Percentiles rank a stretch among this genome's conserved stretches.
These are phyloP conservation scores for Tretioscincus oriximinensis DNA, from an alignment of 2,113 vertebrate species.

Conservation along the genomic window DNA sequence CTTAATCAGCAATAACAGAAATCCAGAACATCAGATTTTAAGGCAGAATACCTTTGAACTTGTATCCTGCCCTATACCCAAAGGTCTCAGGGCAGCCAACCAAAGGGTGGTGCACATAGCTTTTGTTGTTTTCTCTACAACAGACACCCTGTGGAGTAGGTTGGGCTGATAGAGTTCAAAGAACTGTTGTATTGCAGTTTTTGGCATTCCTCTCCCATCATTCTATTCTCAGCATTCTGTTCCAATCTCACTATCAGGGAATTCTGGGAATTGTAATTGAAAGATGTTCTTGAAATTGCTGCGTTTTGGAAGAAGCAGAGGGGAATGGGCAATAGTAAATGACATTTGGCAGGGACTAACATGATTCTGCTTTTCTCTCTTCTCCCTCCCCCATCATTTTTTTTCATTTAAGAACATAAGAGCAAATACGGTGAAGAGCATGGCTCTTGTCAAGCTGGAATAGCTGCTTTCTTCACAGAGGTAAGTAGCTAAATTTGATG, in stretches of 20 bases:
- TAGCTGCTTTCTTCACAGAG: constrained; percentile 91
- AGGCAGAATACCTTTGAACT: background rate
- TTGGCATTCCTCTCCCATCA: no score
- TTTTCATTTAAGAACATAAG: constrained; percentile 87
- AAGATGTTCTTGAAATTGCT: constrained; percentile 33
- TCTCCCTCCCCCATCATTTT: constrained; percentile 53
- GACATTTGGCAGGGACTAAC: constrained; percentile 47
- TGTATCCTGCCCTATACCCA: no score
- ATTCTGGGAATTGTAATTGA: no score
- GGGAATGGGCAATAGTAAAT: background rate
- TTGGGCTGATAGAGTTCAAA: no score
- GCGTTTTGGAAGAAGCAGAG: background rate
- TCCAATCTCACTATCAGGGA: background rate
- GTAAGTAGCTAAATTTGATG: constrained; percentile 69
- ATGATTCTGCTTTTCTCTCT: constrained; percentile 63
- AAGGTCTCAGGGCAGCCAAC: no score
- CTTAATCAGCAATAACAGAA: no score
- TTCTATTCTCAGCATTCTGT: no score
- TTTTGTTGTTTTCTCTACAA: no score
- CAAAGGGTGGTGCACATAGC: no score
- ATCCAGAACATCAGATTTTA: no score
- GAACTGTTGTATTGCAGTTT: no score
- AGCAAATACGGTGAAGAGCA: constrained; percentile 98
- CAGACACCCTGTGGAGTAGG: no score
- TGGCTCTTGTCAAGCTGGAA: constrained; percentile 97